Conservation (phyloP, 2,888 invertebrate species). For the Hirtodrosophila cameraria region DNA sequence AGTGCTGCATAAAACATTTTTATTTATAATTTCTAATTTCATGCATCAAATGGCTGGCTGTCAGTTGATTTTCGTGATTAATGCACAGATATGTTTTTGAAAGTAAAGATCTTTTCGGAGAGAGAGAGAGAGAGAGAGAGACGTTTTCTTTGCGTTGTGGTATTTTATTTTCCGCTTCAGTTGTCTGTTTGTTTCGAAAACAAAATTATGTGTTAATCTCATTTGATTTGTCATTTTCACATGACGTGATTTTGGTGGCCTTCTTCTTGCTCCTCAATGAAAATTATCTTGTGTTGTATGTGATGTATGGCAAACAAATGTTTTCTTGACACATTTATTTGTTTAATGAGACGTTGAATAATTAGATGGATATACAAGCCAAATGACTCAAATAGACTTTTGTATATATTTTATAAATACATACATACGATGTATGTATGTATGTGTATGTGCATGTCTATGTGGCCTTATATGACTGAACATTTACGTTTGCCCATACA, state of each 20-base stretch:
- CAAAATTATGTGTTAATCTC: constrained; percentile 72
- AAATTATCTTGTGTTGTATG: constrained; percentile 40
- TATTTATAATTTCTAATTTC: constrained; percentile 65
- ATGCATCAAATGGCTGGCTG: constrained; percentile 56
- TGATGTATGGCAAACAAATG: constrained; percentile 65
- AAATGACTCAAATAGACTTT: constrained; percentile 44
- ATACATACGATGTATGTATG: constrained; percentile 1
- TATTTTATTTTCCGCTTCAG: constrained; percentile 37
- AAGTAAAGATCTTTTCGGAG: constrained; percentile 34
- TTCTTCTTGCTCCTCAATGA: constrained; percentile 44
- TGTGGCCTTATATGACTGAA: constrained; percentile 5
- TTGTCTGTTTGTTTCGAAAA: constrained; percentile 40
- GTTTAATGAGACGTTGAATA: constrained; percentile 74
- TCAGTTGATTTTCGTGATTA: constrained; percentile 68
- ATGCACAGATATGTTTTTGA: constrained; percentile 45
- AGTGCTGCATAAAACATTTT: constrained; percentile 21
- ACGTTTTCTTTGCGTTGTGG: constrained; percentile 1
- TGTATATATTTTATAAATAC: not conserved
- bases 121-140: not conserved
- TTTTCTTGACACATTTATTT: constrained; percentile 63
- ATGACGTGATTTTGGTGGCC: constrained; percentile 67
- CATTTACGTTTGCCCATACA: constrained; percentile 20
- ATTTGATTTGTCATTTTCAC: constrained; percentile 78
- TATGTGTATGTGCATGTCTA: constrained; percentile 6
- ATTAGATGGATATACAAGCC: constrained; percentile 66